Base-by-base conservation (phyloP, 1,140 invertebrate species). In the Cephus cinctus region DNA sequence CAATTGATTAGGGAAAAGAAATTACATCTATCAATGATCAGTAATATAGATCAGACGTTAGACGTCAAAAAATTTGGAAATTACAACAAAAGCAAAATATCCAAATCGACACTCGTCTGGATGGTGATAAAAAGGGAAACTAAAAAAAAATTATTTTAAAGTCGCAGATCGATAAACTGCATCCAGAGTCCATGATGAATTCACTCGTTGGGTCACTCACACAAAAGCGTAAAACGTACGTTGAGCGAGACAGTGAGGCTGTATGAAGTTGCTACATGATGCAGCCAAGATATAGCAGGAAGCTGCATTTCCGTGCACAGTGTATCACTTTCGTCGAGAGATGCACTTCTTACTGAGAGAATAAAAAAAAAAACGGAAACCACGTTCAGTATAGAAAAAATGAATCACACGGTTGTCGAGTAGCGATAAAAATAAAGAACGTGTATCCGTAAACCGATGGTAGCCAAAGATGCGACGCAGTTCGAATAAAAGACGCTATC, bases 201-300 rank as follows among this genome's bases (percentile, higher is more conserved):
- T 30, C 27, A 12, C n/a, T n/a, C n/a, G n/a, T n/a, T n/a, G n/a
- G n/a, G n/a, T n/a, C 11, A 30, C 4, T 30, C 8, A 22, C 20
- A 32, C 18, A 16, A n/a, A 39, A 15, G 30, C 27, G 9, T n/a
- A 35, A 30, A 49, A 42, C 38, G 22, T 56, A 57, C 50, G 39
- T 14, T 47, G 4, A 47, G n/a, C 9, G 50, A 56, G 12, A 49
- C 47, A 39, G 40, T 54, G 40, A 61, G 35, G 19, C 32, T 50
- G 38, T 55, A 53, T 8, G 16, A 47, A 1, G 50, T 52, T 9
- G 51, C 45, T 12, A 59, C 40, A 20, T 39, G 54, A 30, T 59
- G 52, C 39, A 59, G 35, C 54, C 57, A 59, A 18, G 54, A 54
- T 31, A 56, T 56, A 25, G 56, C 50, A 9, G 51, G 46, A 12